phyloP scores from a whole-genome alignment of 2,888 invertebrate genomes.

The Coleophora flavipennella region DNA sequence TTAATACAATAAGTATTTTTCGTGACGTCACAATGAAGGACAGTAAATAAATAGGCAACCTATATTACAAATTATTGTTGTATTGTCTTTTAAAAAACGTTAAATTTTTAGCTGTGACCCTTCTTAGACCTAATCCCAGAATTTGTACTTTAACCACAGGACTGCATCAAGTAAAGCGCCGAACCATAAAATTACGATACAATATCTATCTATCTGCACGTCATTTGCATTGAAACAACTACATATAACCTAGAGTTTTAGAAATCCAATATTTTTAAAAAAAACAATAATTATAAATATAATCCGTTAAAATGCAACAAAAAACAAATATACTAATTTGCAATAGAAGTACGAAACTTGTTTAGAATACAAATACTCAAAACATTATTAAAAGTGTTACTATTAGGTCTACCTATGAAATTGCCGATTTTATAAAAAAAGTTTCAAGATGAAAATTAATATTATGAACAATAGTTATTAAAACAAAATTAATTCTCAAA shows the following conservation, averaged over 20 bases:
- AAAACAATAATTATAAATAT: constrained; percentile 58
- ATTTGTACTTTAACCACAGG: constrained; percentile 64
- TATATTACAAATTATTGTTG: constrained; percentile 30
- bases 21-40: no score
- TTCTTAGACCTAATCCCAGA: constrained; percentile 57
- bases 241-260: constrained; percentile 36
- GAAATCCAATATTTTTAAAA: constrained; percentile 37
- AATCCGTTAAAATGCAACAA: constrained; percentile 69
- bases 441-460: no score
- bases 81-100: constrained; percentile 39
- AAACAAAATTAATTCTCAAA: no score
- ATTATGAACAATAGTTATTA: no score
- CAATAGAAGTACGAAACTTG: constrained; percentile 31
- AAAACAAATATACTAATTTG: constrained; percentile 58
- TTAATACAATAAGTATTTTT: constrained; percentile 35
- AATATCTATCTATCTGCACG: constrained; percentile 14
- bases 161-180: constrained; percentile 23
- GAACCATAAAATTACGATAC: constrained; percentile 11
- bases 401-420: no score
- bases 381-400: no score
- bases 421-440: no score
- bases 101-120: constrained; percentile 29
- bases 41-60: not conserved
- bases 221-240: constrained; percentile 16
- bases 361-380: constrained; percentile 66